Percentiles rank a stretch among this genome's conserved stretches.
Evolutionary conservation across 2,113 vertebrate genomes (phyloP).

Genomic region (Meleagris gallopavo): DNA sequence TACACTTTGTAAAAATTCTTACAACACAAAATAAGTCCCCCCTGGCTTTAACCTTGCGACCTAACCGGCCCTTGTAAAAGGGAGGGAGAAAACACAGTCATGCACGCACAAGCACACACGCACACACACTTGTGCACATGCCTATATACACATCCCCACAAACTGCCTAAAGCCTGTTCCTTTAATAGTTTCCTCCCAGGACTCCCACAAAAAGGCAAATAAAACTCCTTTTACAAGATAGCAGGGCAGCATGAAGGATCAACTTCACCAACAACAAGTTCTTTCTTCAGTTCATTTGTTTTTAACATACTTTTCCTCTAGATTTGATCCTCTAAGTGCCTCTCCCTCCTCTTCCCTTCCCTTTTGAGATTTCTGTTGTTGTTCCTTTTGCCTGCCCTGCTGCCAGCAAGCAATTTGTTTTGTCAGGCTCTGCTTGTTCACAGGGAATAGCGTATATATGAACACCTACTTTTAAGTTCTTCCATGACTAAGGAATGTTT

Average conservation of each 20-base stretch:
- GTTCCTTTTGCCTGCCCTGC: background rate
- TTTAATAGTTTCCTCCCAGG: slow-evolving; percentile 80
- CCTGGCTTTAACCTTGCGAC: slow-evolving; percentile 85
- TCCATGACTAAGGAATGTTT: background rate
- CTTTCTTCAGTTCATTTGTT: slow-evolving; percentile 72
- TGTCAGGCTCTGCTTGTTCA: slow-evolving; percentile 24
- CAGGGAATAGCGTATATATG: background rate
- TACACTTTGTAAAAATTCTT: slow-evolving; percentile 88
- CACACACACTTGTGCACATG: slow-evolving; percentile 3
- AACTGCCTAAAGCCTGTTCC: slow-evolving; percentile 63
- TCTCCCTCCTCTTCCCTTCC: slow-evolving; percentile 2
- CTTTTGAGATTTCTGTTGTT: background rate
- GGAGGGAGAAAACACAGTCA: background rate
- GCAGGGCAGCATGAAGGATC: slow-evolving; percentile 59
- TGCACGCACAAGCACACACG: background rate
- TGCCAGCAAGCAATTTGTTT: slow-evolving; percentile 6
- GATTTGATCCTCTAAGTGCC: slow-evolving; percentile 31
- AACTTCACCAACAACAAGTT: slow-evolving; percentile 57
- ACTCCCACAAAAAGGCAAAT: slow-evolving; percentile 78
- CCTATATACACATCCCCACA: slow-evolving; percentile 1
- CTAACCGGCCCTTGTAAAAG: slow-evolving; percentile 78
- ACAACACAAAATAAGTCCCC: slow-evolving; percentile 81
- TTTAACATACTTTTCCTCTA: slow-evolving; percentile 51
- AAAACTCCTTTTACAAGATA: slow-evolving; percentile 83
- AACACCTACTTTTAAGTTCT: background rate